Conservation (phyloP, 2,888 invertebrate species). For the Helleia helle region DNA sequence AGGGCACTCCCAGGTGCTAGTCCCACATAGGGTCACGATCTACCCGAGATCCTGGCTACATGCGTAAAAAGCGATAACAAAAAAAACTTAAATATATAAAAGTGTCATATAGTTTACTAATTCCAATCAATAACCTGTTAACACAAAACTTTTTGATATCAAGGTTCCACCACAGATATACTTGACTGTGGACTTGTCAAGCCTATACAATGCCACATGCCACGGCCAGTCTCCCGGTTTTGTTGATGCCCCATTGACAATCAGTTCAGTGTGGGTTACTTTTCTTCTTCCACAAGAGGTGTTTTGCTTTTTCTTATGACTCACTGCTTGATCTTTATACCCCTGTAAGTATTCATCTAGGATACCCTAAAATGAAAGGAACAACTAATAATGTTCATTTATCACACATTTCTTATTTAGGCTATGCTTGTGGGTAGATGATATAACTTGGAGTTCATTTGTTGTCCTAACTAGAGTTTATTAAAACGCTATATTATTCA, state of each 20-base stretch:
- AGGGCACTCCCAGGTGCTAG: too few species aligned
- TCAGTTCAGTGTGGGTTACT: conserved; percentile 35
- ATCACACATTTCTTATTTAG: too few species aligned
- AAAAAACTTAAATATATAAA: too few species aligned
- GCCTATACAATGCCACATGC: conserved; percentile 43
- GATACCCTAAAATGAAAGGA: conserved; percentile 7
- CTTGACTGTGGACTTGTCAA: conserved; percentile 25
- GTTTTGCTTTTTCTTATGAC: conserved; percentile 21
- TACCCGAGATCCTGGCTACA: too few species aligned
- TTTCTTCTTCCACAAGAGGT: conserved; percentile 36
- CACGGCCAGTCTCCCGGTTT: conserved; percentile 56
- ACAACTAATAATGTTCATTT: too few species aligned
- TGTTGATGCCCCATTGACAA: conserved; percentile 37
- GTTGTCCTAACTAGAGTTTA: too few species aligned
- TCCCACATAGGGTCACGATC: too few species aligned
- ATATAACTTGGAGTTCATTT: too few species aligned
- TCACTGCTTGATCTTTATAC: conserved; percentile 25
- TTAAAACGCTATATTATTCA: too few species aligned
- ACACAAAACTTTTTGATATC: conserved; percentile 26
- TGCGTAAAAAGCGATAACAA: too few species aligned
- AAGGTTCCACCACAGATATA: conserved; percentile 52
- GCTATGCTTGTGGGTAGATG: too few species aligned
- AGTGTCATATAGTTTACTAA: too few species aligned
- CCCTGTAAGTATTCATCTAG: conserved; percentile 10
- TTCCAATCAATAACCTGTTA: conserved; percentile 17